Conservation (phyloP, 2,888 invertebrate genomes). For the Drosophila nigricruria region DNA sequence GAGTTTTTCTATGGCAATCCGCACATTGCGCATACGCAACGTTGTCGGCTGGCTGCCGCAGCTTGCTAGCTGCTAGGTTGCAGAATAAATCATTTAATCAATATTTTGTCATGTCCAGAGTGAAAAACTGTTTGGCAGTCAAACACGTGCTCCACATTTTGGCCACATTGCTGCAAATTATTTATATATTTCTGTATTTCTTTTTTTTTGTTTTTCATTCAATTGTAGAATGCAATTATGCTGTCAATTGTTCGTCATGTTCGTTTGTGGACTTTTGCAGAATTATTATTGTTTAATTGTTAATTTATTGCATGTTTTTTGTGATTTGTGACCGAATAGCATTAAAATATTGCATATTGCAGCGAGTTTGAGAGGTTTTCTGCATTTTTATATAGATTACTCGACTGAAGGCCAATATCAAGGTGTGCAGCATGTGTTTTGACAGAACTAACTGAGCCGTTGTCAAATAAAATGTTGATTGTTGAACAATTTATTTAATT, state of each 20-base stretch:
- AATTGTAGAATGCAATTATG: constrained; percentile 60
- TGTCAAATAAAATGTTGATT: constrained; percentile 1
- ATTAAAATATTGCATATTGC: constrained; percentile 20
- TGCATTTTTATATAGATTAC: neutral
- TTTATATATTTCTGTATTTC: constrained; percentile 8
- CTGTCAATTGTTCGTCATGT: constrained; percentile 64
- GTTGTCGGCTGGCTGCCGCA: constrained; percentile 42
- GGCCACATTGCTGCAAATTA: constrained; percentile 29
- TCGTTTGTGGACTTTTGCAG: constrained; percentile 44
- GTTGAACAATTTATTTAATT: neutral
- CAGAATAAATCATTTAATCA: constrained; percentile 75
- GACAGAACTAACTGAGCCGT: constrained; percentile 1
- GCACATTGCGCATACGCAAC: constrained; percentile 69
- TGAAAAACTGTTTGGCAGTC: constrained; percentile 58
- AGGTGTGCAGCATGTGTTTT: constrained; percentile 7
- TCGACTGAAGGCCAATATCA: constrained; percentile 49
- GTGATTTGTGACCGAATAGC: constrained; percentile 44
- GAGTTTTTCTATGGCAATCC: constrained; percentile 49
- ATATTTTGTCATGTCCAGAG: constrained; percentile 73
- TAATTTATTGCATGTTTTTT: constrained; percentile 65
- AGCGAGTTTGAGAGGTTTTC: neutral
- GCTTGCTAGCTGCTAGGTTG: constrained; percentile 12
- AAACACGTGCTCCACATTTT: constrained; percentile 76
- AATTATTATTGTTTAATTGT: constrained; percentile 77
- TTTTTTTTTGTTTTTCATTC: constrained; percentile 9